Percentiles rank a stretch among this genome's conserved stretches.
Evolutionary conservation across 30 jellyfish, hydroid and myxozoan genomes (phyloP).

Genomic region (Mastigias papua): DNA sequence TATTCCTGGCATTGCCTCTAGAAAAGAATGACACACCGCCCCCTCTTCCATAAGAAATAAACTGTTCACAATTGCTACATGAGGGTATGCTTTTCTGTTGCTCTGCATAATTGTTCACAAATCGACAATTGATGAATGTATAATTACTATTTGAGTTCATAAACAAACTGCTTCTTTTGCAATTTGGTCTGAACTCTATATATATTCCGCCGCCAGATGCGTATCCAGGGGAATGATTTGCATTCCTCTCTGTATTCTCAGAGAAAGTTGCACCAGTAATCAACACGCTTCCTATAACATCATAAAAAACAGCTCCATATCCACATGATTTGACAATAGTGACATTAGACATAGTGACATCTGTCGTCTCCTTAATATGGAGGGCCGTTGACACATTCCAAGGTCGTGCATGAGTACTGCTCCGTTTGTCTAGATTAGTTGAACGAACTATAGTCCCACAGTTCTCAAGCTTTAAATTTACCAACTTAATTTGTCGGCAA

Average conservation of each 20-base stretch:
- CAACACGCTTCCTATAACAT: no score
- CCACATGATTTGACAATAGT: slow-evolving; percentile 38
- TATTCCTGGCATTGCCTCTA: slow-evolving; percentile 68
- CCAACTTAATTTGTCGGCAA: slow-evolving; percentile 31
- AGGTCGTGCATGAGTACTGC: not conserved
- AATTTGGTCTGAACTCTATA: slow-evolving; percentile 69
- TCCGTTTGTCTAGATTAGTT: slow-evolving; percentile 25
- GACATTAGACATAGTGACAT: slow-evolving; percentile 23
- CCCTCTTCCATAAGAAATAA: slow-evolving; percentile 80
- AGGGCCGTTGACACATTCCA: slow-evolving; percentile 69
- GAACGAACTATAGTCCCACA: slow-evolving; percentile 61
- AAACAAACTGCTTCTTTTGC: not conserved
- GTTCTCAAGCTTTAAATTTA: slow-evolving; percentile 5
- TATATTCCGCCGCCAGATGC: slow-evolving; percentile 85
- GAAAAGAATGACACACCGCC: slow-evolving; percentile 74
- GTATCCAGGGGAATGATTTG: not conserved
- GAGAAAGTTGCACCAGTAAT: slow-evolving; percentile 15
- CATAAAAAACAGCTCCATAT: slow-evolving; percentile 62
- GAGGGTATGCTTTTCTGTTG: slow-evolving; percentile 4
- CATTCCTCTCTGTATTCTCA: slow-evolving; percentile 16
- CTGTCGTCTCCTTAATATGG: slow-evolving; percentile 17
- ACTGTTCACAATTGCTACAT: slow-evolving; percentile 20
- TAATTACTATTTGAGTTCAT: slow-evolving; percentile 11
- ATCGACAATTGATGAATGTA: not conserved
- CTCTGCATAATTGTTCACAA: slow-evolving; percentile 61